Base-by-base conservation (phyloP, 2,113 vertebrate genomes). In the Okapia johnstoni region DNA sequence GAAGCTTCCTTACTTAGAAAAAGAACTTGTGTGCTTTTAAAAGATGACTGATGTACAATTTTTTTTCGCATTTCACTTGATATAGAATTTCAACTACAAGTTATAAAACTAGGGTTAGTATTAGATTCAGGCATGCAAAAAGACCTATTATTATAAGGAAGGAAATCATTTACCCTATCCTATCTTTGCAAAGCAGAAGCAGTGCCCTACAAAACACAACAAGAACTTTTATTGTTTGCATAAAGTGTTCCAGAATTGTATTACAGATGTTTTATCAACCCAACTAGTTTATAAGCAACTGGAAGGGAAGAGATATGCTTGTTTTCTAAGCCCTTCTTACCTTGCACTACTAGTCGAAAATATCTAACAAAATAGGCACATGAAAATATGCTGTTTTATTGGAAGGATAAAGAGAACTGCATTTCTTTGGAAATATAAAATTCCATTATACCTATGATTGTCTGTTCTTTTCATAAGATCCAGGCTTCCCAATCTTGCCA, bases 141-240 rank as follows among this genome's bases (percentile, higher is more conserved):
- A 23, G 2, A 63, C 2, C 17, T 94, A 58, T 63, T 93, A 33
- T 93, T 70, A 93, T 91, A 43, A 58, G 88, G 14, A 66, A 90
- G 19, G 70, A 94, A 87, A 58, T 94, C 43, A 85, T 96, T 95
- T 97, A 93, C 85, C 96, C 40, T 95, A 70, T 66, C 76, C 81
- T 96, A 94, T 97, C 91, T 97, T 94, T 88, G 58, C 40, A 95
- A 93, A 93, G 85, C 96, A 97, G 85, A 93, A 12, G 11, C 46
- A 55, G 40, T 77, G 60, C 13, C 77, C 55, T 81, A 66, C 19
- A 40, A 73, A 80, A 36, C 61, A 36, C 15, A 89, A 52, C 4
- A 87, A 94, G 61, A 92, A 50, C 76, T 81, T 88, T 88, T 25
- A 88, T 36, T 63, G 2, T 85, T 96, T 66, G 16, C 63, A 66